These are phyloP conservation scores for Euglossa dilemma DNA, from an alignment of 1,140 invertebrate genomes.

Conservation along the genomic window DNA sequence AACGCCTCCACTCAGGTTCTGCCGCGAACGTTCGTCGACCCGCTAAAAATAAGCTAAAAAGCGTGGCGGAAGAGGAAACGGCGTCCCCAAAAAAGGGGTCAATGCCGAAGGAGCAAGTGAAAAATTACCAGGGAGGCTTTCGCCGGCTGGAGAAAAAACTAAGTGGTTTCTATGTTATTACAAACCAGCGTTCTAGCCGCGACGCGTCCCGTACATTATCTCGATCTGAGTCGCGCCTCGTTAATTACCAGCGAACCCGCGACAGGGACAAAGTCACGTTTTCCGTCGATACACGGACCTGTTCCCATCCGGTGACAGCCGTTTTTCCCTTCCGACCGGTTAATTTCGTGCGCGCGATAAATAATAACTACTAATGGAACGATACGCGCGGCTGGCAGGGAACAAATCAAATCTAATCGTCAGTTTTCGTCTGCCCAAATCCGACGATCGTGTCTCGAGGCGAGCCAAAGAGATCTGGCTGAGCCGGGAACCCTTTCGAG, in stretches of 20 bases:
- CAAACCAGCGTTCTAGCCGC: slow-evolving; percentile 17
- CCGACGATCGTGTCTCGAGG: slow-evolving; percentile 62
- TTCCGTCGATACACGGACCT: slow-evolving; percentile 18
- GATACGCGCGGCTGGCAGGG: slow-evolving; percentile 13
- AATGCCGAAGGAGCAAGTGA: slow-evolving; percentile 46
- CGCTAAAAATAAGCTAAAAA: slow-evolving; percentile 47
- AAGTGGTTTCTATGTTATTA: slow-evolving; percentile 52
- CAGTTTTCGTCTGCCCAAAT: slow-evolving; percentile 62
- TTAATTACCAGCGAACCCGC: slow-evolving; percentile 24
- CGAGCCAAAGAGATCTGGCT: slow-evolving; percentile 52
- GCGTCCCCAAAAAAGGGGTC: slow-evolving; percentile 39
- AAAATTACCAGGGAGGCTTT: slow-evolving; percentile 21
- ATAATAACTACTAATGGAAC: slow-evolving; percentile 65
- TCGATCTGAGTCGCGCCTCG: slow-evolving; percentile 34
- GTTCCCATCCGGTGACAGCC: background rate
- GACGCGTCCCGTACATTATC: slow-evolving; percentile 38
- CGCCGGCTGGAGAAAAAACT: slow-evolving; percentile 17
- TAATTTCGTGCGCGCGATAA: slow-evolving; percentile 61
- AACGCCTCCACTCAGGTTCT: too few relatives aligned
- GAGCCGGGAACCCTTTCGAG: slow-evolving; percentile 53
- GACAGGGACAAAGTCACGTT: slow-evolving; percentile 29
- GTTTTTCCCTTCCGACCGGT: slow-evolving; percentile 8
- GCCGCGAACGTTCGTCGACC: background rate
- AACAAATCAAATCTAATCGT: slow-evolving; percentile 54
- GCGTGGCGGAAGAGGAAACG: slow-evolving; percentile 39